Conservation (phyloP, 2,888 invertebrate genomes). For the Panzeria rudis region DNA sequence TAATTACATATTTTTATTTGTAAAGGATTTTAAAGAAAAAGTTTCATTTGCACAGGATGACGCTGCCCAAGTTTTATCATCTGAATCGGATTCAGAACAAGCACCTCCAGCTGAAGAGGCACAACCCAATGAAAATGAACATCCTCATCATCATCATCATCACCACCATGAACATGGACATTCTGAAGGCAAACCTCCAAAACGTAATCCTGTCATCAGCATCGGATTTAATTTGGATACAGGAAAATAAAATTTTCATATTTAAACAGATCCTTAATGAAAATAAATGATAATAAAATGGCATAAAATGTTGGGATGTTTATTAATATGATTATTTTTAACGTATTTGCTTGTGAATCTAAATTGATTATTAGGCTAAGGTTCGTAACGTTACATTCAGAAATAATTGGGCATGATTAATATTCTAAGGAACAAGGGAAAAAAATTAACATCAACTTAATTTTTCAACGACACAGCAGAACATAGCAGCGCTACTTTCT, state of each 20-base stretch:
- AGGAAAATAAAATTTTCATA: background rate
- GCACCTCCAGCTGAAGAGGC: background rate
- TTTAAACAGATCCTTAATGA: no score
- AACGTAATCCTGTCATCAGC: background rate
- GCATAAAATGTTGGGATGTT: no score
- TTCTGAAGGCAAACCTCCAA: slow-evolving; percentile 12
- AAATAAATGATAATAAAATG: background rate
- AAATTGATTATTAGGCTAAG: no score
- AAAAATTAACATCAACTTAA: no score
- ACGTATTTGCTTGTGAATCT: no score
- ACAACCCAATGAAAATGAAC: slow-evolving; percentile 7
- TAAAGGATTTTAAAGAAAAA: background rate
- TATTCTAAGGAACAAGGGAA: no score
- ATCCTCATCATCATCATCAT: background rate
- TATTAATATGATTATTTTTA: no score
- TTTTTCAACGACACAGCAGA: no score
- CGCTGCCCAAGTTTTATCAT: background rate
- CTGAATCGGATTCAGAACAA: background rate
- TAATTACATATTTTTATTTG: background rate
- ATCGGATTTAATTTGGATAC: slow-evolving; percentile 2
- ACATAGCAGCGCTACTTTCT: no score
- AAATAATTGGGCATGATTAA: no score
- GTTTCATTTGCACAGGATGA: background rate
- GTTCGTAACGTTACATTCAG: no score
- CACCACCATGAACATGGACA: background rate